These are phyloP conservation scores for Drosophila pegasa DNA, from an alignment of 2,888 invertebrate species.

Conservation along the genomic window DNA sequence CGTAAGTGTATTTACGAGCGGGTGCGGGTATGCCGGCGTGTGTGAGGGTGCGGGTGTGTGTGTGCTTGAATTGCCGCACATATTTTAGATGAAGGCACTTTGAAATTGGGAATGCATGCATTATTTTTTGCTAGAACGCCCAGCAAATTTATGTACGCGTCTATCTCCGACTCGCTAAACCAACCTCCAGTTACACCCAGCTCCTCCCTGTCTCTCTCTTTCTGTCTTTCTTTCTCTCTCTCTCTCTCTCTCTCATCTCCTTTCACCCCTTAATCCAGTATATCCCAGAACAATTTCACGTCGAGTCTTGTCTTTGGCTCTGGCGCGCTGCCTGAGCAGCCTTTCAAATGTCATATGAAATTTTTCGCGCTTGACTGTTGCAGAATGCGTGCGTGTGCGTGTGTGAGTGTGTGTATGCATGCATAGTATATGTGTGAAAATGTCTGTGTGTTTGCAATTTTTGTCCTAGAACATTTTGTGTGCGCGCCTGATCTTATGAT, in stretches of 20 bases:
- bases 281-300: background rate
- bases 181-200: background rate
- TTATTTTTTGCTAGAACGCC: slow-evolving; percentile 60
- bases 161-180: slow-evolving; percentile 44
- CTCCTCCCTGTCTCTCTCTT: background rate
- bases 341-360: slow-evolving; percentile 70
- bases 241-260: background rate
- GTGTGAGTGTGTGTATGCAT: slow-evolving; percentile 15
- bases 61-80: slow-evolving; percentile 61
- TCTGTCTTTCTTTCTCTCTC: background rate
- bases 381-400: slow-evolving; percentile 25
- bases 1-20: slow-evolving; percentile 33
- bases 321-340: slow-evolving; percentile 34
- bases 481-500: slow-evolving; percentile 69
- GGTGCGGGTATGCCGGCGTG: background rate
- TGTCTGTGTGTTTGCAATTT: slow-evolving; percentile 53
- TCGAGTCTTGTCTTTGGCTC: slow-evolving; percentile 36
- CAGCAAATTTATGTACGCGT: slow-evolving; percentile 63
- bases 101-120: slow-evolving; percentile 70
- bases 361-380: slow-evolving; percentile 60
- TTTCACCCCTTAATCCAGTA: background rate
- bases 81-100: slow-evolving; percentile 68
- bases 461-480: slow-evolving; percentile 70
- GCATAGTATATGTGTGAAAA: background rate
- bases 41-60: slow-evolving; percentile 15